Conservation (phyloP, 2,113 vertebrate species). For the Macquaria ambigua region DNA sequence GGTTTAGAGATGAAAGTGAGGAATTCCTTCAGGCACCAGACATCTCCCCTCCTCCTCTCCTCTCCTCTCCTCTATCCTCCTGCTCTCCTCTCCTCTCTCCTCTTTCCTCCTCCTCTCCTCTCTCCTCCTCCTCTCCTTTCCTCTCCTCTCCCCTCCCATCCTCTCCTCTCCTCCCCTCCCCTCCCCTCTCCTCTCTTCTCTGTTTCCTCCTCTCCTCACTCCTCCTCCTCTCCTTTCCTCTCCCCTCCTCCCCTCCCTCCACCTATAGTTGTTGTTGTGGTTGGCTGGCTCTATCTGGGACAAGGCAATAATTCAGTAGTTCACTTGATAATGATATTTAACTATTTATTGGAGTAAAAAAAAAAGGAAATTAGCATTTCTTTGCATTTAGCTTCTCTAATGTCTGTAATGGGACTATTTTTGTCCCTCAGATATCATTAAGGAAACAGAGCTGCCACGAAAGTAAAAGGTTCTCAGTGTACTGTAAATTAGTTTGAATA, state of each 20-base stretch:
- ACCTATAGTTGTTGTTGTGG: background rate
- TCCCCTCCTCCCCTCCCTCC: background rate
- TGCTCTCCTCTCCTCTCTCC: background rate
- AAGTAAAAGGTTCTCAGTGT: slow-evolving; percentile 16
- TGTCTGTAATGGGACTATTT: slow-evolving; percentile 28
- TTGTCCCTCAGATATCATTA: slow-evolving; percentile 42
- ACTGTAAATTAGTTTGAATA: slow-evolving; percentile 46
- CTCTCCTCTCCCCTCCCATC: background rate
- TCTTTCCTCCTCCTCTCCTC: background rate
- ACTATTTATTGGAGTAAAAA: slow-evolving; percentile 1
- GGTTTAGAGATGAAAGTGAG: slow-evolving; percentile 64
- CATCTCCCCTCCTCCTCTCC: slow-evolving; percentile 12
- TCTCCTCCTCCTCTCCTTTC: no score
- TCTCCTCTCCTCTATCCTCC: background rate
- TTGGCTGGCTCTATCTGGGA: background rate
- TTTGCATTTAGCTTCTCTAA: slow-evolving; percentile 20
- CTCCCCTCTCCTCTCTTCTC: background rate
- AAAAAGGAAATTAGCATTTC: slow-evolving; percentile 11
- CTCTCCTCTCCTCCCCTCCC: background rate
- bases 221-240: background rate
- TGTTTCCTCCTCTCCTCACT: background rate
- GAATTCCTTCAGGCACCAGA: slow-evolving; percentile 50
- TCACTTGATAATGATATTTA: slow-evolving; percentile 28
- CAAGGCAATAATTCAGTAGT: slow-evolving; percentile 12
- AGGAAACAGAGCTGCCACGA: background rate